Percentiles rank a stretch among this genome's conserved stretches.
Conservation (phyloP, 2,113 vertebrate species). For the Oncorhynchus nerka region DNA sequence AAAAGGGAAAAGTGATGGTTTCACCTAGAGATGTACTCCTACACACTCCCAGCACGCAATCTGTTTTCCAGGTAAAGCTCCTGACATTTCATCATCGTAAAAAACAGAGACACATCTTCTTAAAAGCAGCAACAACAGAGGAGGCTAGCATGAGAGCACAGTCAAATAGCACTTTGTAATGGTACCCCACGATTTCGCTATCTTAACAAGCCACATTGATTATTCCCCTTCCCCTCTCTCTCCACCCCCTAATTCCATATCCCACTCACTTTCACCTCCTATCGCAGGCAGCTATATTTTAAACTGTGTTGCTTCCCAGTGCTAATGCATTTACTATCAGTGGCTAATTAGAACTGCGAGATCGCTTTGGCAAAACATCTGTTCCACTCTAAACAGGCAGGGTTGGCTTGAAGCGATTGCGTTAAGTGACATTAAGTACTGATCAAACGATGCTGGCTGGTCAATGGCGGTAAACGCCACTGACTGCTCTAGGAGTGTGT, state of each 20-base stretch:
- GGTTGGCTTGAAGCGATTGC: conserved; percentile 56
- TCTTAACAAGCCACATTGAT: conserved; percentile 43
- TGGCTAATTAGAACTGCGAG: conserved; percentile 68
- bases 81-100: conserved; percentile 37
- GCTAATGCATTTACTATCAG: conserved; percentile 66
- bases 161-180: conserved; percentile 57
- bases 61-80: conserved; percentile 11
- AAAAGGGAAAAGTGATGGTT: conserved; percentile 44
- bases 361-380: conserved; percentile 68
- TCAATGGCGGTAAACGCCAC: conserved; percentile 56
- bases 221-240: conserved; percentile 22
- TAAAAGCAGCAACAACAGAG: conserved; percentile 41
- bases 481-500: conserved; percentile 33
- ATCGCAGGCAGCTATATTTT: conserved; percentile 47
- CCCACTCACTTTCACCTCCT: conserved; percentile 11
- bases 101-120: conserved; percentile 38
- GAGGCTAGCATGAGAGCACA: conserved; percentile 31
- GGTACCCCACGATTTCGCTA: conserved; percentile 40
- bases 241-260: background rate
- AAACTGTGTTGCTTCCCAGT: conserved; percentile 39
- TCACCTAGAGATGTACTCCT: conserved; percentile 26
- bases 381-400: conserved; percentile 64
- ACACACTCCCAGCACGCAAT: conserved; percentile 43
- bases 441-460: conserved; percentile 59
- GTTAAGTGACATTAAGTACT: conserved; percentile 69